phyloP scores from a whole-genome alignment of 2,888 invertebrate genomes.

The Charanyca ferruginea region DNA sequence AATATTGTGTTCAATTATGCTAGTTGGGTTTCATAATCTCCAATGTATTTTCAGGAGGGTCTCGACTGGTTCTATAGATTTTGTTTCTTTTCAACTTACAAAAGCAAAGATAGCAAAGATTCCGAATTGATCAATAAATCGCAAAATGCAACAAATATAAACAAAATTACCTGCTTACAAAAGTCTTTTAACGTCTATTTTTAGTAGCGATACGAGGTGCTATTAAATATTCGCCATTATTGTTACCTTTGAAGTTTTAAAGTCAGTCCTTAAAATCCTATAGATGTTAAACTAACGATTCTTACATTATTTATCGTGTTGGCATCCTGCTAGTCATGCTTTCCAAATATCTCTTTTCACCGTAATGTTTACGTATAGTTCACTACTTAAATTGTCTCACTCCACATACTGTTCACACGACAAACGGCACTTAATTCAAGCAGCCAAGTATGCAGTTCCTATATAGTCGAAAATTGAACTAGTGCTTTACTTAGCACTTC shows the following conservation, averaged over 20 bases:
- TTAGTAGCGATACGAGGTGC: too few relatives aligned
- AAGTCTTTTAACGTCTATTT: too few relatives aligned
- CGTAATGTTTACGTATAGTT: conserved; percentile 62
- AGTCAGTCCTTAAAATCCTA: background rate
- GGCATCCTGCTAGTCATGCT: conserved; percentile 35
- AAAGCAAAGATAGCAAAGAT: too few relatives aligned
- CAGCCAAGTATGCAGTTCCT: conserved; percentile 61
- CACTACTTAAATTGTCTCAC: conserved; percentile 64
- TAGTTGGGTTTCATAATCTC: background rate
- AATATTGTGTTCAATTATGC: background rate
- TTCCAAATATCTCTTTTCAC: conserved; percentile 65
- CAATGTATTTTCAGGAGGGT: background rate
- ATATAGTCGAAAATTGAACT: conserved; percentile 20
- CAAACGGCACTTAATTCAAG: conserved; percentile 63
- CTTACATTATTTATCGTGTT: background rate
- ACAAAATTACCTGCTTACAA: too few relatives aligned
- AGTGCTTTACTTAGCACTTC: conserved; percentile 8
- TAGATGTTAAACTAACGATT: background rate
- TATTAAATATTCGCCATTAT: too few relatives aligned
- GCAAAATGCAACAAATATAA: too few relatives aligned
- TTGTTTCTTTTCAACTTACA: too few relatives aligned
- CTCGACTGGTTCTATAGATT: too few relatives aligned
- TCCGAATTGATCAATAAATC: too few relatives aligned
- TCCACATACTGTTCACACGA: conserved; percentile 68
- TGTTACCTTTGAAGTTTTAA: background rate